A percentile compares a stretch with the other conserved stretches of the same genome.
phyloP scores from a whole-genome alignment of 1,140 invertebrate genomes.

The Drosophila saltans region DNA sequence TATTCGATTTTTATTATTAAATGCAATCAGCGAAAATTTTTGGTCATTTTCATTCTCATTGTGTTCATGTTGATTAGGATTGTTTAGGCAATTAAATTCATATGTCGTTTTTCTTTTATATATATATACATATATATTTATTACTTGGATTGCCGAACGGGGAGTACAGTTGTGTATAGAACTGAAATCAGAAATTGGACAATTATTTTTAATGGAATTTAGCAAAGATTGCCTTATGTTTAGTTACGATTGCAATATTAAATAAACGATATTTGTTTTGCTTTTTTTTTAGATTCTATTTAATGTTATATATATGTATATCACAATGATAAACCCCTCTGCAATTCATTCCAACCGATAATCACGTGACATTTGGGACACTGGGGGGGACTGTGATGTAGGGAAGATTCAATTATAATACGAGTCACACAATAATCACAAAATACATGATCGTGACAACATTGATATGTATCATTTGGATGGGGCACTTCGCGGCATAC shows the following conservation, averaged over 20 bases:
- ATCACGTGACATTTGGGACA: conserved; percentile 38
- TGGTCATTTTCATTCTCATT: conserved; percentile 13
- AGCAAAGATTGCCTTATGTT: no score
- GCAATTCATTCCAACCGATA: conserved; percentile 33
- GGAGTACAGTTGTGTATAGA: not conserved
- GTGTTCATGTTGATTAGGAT: conserved; percentile 28
- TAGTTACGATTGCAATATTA: no score
- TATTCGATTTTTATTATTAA: conserved; percentile 58
- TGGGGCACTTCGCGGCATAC: conserved; percentile 42
- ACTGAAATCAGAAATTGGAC: not conserved
- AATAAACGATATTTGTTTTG: no score
- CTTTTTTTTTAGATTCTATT: no score
- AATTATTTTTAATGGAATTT: not conserved
- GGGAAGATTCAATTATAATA: conserved; percentile 23
- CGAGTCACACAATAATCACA: conserved; percentile 42
- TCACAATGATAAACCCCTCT: conserved; percentile 3
- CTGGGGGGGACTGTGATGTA: not conserved
- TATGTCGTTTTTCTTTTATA: conserved; percentile 18
- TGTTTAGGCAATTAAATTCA: conserved; percentile 27
- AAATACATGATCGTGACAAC: conserved; percentile 36
- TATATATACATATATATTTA: not conserved
- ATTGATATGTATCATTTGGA: conserved; percentile 41
- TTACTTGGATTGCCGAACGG: not conserved
- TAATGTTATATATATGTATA: not conserved
- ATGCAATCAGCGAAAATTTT: conserved; percentile 33